Evolutionary conservation across 2,888 invertebrate genomes (phyloP).

Genomic region (Dryadula phaetusa): DNA sequence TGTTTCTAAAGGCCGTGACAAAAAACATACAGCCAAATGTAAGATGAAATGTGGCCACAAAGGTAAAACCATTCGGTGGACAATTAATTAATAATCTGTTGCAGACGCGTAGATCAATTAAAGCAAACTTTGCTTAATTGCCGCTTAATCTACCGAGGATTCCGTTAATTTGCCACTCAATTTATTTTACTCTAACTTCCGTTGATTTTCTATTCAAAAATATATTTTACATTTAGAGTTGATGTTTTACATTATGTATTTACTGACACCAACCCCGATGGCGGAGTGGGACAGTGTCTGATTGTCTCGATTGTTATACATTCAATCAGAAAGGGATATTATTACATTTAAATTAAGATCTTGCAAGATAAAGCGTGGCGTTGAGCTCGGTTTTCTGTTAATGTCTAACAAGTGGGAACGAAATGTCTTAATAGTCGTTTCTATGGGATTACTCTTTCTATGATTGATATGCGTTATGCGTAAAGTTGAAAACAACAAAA

Average conservation of each 20-base stretch:
- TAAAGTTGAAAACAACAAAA: no score
- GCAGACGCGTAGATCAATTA: conserved; percentile 37
- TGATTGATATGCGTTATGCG: no score
- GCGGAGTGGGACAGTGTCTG: no score
- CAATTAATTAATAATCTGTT: conserved; percentile 39
- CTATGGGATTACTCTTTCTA: no score
- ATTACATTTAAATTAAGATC: no score
- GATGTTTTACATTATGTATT: not conserved
- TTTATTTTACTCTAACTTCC: conserved; percentile 38
- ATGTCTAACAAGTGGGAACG: no score
- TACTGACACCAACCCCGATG: not conserved
- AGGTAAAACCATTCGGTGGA: conserved; percentile 1
- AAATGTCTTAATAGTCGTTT: no score
- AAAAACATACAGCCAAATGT: not conserved
- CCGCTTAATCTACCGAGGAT: conserved; percentile 38
- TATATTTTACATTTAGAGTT: conserved; percentile 7
- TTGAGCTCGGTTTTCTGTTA: no score
- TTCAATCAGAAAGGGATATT: no score
- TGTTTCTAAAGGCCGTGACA: not conserved
- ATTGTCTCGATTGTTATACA: no score
- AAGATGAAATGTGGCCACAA: not conserved
- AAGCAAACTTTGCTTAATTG: conserved; percentile 37
- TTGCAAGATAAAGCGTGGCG: no score
- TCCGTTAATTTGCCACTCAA: conserved; percentile 41
- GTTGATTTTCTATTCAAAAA: conserved; percentile 1